Percentiles rank a stretch among this genome's conserved stretches.
Evolutionary conservation across 2,797 vertebrate species (phyloP).

Genomic region (Etheostoma nigrum): DNA sequence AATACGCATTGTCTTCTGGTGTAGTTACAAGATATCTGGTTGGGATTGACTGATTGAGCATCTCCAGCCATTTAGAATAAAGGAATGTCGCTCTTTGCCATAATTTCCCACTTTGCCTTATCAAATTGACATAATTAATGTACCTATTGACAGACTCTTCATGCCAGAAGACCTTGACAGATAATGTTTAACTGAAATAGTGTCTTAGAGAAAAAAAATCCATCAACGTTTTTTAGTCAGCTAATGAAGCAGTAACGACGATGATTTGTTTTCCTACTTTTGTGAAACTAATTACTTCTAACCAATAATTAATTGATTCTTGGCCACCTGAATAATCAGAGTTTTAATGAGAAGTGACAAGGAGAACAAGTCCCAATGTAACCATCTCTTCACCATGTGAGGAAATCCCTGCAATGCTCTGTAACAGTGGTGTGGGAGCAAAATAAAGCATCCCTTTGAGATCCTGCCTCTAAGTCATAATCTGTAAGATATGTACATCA

Average conservation of each 20-base stretch:
- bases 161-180: slow-evolving; percentile 21
- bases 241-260: slow-evolving; percentile 88
- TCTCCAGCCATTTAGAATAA: slow-evolving; percentile 26
- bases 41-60: slow-evolving; percentile 49
- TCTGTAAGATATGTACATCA: neutral
- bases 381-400: slow-evolving; percentile 80
- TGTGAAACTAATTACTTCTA: slow-evolving; percentile 87
- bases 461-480: slow-evolving; percentile 14
- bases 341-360: slow-evolving; percentile 91
- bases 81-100: slow-evolving; percentile 38
- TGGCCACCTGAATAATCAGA: slow-evolving; percentile 89
- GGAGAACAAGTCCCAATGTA: slow-evolving; percentile 80
- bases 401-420: slow-evolving; percentile 66
- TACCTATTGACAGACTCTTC: slow-evolving; percentile 62
- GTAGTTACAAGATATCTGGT: neutral
- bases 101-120: slow-evolving; percentile 53
- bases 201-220: slow-evolving; percentile 25
- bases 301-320: slow-evolving; percentile 89
- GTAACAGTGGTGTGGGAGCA: slow-evolving; percentile 13
- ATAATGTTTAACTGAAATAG: slow-evolving; percentile 60
- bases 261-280: slow-evolving; percentile 88
- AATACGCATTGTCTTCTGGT: neutral
- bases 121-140: slow-evolving; percentile 72
- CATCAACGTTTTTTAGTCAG: slow-evolving; percentile 73
- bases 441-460: slow-evolving; percentile 9